These are phyloP conservation scores for Promerops cafer DNA, from an alignment of 2,113 vertebrate genomes.

Conservation along the genomic window DNA sequence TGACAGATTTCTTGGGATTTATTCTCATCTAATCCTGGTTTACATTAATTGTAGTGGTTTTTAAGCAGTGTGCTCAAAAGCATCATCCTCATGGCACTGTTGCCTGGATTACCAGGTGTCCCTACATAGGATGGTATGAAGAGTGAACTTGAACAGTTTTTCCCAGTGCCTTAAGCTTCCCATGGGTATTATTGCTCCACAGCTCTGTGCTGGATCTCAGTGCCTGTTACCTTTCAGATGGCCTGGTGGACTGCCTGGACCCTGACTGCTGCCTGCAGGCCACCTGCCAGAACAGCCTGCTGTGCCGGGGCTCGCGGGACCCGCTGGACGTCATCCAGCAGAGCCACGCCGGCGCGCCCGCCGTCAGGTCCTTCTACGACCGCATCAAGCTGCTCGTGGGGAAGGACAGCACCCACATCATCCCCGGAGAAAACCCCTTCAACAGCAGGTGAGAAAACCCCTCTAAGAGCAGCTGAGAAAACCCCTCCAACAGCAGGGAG, in stretches of 20 bases:
- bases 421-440: constrained; percentile 95
- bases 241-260: constrained; percentile 96
- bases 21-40: background rate
- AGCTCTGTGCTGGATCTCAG: background rate
- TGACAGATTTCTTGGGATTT: background rate
- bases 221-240: constrained; percentile 78
- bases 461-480: constrained; percentile 83
- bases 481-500: constrained; percentile 93
- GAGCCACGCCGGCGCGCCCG: constrained; percentile 76
- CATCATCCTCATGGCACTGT: background rate
- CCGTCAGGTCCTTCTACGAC: constrained; percentile 93
- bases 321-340: constrained; percentile 94
- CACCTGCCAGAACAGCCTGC: constrained; percentile 90
- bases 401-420: constrained; percentile 94
- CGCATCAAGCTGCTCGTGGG: constrained; percentile 95
- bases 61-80: background rate
- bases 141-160: background rate
- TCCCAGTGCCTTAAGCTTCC: background rate
- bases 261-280: constrained; percentile 98
- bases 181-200: fast-evolving
- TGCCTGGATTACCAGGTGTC: background rate
- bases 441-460: constrained; percentile 78
- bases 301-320: constrained; percentile 93
- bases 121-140: fast-evolving
- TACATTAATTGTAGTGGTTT: background rate